Conservation (phyloP, 2,113 vertebrate genomes). For the Semnopithecus entellus region DNA sequence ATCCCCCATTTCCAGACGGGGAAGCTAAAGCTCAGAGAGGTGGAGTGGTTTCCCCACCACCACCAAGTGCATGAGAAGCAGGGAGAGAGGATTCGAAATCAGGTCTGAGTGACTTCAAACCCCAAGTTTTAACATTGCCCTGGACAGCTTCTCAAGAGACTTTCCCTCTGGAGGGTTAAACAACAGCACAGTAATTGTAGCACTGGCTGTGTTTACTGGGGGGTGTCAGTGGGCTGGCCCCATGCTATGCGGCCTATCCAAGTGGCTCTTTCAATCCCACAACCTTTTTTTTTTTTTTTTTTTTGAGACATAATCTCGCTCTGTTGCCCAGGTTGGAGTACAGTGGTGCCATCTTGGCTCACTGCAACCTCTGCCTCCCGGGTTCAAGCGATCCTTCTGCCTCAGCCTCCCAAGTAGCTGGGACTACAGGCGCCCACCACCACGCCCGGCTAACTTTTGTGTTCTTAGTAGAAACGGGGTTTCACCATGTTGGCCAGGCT, state of each 20-base stretch:
- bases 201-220: neutral
- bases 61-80: neutral
- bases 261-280: neutral
- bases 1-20: neutral
- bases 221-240: neutral
- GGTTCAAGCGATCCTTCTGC: too few species aligned
- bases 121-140: neutral
- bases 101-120: neutral
- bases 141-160: neutral
- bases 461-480: too few species aligned
- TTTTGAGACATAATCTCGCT: too few species aligned
- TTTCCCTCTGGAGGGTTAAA: neutral
- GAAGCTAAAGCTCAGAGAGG: neutral
- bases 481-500: too few species aligned
- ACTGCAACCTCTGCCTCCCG: too few species aligned
- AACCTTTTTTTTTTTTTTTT: too few species aligned
- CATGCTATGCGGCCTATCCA: neutral
- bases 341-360: too few species aligned
- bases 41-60: neutral
- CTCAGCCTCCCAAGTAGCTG: too few species aligned
- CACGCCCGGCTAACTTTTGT: too few species aligned
- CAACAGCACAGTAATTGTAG: neutral
- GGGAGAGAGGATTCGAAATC: neutral
- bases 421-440: too few species aligned
- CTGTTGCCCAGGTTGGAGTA: too few species aligned